Evolutionary conservation across 2,888 invertebrate genomes (phyloP).

Genomic region (Drosophila affinis): DNA sequence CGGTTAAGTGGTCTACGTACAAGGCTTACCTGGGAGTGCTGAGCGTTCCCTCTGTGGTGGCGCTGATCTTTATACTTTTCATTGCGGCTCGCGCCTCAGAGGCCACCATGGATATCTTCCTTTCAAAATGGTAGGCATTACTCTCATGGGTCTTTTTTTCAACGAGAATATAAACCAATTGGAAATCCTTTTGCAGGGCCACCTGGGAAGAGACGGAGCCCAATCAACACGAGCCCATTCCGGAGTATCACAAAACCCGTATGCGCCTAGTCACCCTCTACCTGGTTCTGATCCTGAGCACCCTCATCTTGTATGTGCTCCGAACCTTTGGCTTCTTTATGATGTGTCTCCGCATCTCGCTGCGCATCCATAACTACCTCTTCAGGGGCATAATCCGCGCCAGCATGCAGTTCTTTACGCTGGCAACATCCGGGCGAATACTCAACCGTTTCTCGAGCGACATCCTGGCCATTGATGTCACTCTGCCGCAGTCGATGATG

Average conservation of each 20-base stretch:
- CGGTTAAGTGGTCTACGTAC: constrained; percentile 86
- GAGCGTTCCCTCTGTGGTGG: constrained; percentile 83
- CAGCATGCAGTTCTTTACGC: constrained; percentile 91
- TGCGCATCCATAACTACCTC: constrained; percentile 90
- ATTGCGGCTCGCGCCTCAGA: constrained; percentile 87
- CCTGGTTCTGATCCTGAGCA: constrained; percentile 71
- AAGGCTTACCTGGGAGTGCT: constrained; percentile 85
- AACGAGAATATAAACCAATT: neutral
- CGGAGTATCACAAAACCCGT: constrained; percentile 62
- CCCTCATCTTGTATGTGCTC: constrained; percentile 85
- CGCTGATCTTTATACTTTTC: constrained; percentile 84
- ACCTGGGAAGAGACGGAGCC: constrained; percentile 82
- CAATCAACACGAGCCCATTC: constrained; percentile 51
- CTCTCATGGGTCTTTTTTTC: neutral
- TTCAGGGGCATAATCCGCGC: constrained; percentile 89
- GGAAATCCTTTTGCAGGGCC: constrained; percentile 68
- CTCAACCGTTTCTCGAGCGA: constrained; percentile 91
- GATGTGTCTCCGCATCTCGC: constrained; percentile 90
- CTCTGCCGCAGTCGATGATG: constrained; percentile 86
- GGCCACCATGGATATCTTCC: constrained; percentile 89
- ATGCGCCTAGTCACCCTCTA: constrained; percentile 76
- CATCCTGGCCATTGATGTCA: constrained; percentile 87
- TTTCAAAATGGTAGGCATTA: constrained; percentile 87
- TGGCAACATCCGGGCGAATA: constrained; percentile 87
- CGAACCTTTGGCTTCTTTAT: constrained; percentile 87